A percentile compares a stretch with the other conserved stretches of the same genome.
These are phyloP conservation scores for Capra hircus DNA, from an alignment of 2,113 vertebrate genomes.

Conservation along the genomic window DNA sequence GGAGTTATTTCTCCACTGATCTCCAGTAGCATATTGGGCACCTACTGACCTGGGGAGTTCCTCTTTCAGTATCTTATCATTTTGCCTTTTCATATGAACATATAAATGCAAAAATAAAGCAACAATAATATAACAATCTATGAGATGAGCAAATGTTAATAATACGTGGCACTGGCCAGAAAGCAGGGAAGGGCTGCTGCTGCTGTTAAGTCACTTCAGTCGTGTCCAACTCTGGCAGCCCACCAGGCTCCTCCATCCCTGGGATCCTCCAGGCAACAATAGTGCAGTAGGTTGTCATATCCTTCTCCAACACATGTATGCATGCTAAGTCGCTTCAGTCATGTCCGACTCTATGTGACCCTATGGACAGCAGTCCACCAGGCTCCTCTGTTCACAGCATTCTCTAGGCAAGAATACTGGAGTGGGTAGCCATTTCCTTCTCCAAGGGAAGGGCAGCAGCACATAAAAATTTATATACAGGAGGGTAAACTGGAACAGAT, in stretches of 20 bases:
- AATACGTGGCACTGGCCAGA: neutral
- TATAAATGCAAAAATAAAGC: neutral
- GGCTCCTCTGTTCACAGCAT: neutral
- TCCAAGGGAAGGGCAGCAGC: neutral
- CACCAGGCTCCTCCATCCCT: neutral
- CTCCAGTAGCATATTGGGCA: too few relatives aligned
- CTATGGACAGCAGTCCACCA: neutral
- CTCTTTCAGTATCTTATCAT: too few relatives aligned
- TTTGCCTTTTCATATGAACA: neutral
- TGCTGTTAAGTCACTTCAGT: neutral
- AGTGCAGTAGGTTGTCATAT: neutral
- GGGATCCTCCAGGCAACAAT: neutral
- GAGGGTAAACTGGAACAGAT: neutral
- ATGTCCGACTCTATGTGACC: neutral
- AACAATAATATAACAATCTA: neutral
- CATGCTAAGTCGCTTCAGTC: neutral
- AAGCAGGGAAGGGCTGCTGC: neutral
- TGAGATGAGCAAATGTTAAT: neutral
- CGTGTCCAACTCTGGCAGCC: neutral
- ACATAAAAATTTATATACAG: neutral
- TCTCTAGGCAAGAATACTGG: neutral
- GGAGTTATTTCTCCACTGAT: too few relatives aligned
- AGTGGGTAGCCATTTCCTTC: neutral
- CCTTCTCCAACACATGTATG: neutral
- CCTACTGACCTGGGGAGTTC: too few relatives aligned